Conservation (phyloP, 2,113 vertebrate genomes). For the Stigmatopora nigra region DNA sequence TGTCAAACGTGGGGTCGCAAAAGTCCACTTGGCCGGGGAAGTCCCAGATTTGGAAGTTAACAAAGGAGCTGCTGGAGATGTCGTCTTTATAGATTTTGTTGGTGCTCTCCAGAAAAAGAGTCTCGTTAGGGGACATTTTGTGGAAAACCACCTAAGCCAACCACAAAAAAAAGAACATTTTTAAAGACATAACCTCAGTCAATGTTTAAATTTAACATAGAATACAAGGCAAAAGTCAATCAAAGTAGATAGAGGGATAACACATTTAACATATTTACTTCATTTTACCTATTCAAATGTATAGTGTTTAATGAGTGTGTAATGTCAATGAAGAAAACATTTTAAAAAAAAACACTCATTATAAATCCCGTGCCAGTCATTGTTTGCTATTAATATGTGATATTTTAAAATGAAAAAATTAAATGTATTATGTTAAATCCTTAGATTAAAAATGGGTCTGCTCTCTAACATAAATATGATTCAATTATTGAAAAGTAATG, state of each 20-base stretch:
- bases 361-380: too few species aligned
- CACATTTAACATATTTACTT: too few species aligned
- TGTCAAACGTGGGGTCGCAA: slow-evolving; percentile 97
- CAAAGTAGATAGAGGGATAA: too few species aligned
- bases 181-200: neutral
- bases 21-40: slow-evolving; percentile 98
- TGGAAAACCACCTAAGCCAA: slow-evolving; percentile 89
- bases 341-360: too few species aligned
- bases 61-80: slow-evolving; percentile 97
- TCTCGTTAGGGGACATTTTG: slow-evolving; percentile 99
- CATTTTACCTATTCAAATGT: neutral
- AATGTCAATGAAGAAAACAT: too few species aligned
- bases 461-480: too few species aligned
- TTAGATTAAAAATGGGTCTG: too few species aligned
- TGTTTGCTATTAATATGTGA: too few species aligned
- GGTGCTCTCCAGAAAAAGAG: slow-evolving; percentile 95
- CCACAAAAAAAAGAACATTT: neutral
- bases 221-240: neutral
- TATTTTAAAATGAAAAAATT: too few species aligned
- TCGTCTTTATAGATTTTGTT: slow-evolving; percentile 99
- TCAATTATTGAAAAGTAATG: too few species aligned
- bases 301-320: neutral
- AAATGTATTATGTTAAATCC: too few species aligned
- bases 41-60: slow-evolving; percentile 99
- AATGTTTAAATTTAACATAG: neutral